Conservation (phyloP, 2,113 vertebrate species). For the Uria aalge region DNA sequence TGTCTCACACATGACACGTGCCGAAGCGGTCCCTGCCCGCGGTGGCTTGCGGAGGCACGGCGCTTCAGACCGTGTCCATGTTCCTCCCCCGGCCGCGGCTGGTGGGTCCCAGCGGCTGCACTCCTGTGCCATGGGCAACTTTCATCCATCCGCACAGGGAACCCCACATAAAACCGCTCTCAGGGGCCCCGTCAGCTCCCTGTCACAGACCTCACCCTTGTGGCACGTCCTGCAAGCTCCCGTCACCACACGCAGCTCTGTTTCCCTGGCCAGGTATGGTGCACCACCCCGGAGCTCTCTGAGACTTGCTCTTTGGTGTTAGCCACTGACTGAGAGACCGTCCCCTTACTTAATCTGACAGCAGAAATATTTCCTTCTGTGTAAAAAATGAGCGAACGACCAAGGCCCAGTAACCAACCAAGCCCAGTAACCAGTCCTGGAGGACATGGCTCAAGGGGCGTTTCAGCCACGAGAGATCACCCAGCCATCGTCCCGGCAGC, state of each 20-base stretch:
- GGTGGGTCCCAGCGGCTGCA: no score
- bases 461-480: not conserved
- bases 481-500: not conserved
- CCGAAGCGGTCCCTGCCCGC: fast-evolving
- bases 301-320: no score
- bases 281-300: fast-evolving
- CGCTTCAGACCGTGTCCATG: fast-evolving
- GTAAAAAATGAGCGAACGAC: not conserved
- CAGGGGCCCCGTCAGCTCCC: not conserved
- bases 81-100: not conserved
- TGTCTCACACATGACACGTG: fast-evolving
- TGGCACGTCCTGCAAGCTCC: not conserved
- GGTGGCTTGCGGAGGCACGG: not conserved
- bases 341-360: not conserved
- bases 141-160: fast-evolving
- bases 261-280: fast-evolving
- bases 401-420: no score
- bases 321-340: not conserved
- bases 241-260: fast-evolving
- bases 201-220: not conserved
- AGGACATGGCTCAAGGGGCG: not conserved
- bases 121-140: not conserved
- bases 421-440: not conserved
- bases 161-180: fast-evolving
- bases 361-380: not conserved